Base-by-base conservation (phyloP, 2,113 vertebrate genomes). In the Aphyosemion australe region DNA sequence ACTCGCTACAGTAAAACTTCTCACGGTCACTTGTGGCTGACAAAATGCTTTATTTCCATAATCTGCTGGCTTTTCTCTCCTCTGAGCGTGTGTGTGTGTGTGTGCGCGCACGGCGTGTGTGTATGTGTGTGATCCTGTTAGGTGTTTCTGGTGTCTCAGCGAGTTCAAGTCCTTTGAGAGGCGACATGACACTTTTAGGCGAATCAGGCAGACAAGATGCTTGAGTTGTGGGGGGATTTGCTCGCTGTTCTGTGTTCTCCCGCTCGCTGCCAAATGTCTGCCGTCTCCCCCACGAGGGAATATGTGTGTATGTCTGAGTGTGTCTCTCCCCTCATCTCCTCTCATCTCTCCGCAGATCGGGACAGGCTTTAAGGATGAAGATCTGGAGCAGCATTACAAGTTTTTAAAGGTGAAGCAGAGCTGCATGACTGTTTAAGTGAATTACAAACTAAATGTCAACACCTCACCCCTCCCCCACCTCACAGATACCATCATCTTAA, bases 351-450 rank as follows among this genome's bases (percentile, higher is more conserved):
- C 1, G 43, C 90, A 97, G 96, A 95, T 97, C 3, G 96, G 96
- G 63, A 96, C 95, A 0, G 96, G 96, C 68, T 97, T 97, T 87
- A 94, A 94, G 13, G 95, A 97, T 55, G 95, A 96, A 69, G 92
- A 93, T 79, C 88, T 97, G 76, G 95, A 96, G 62, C 92, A 91
- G 43, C 93, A 95, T 77, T 84, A 94, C 78, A 92, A 87, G 76
- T 92, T 89, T 71, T 89, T 97, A 42, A 94, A 95, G 96, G 96
- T 97, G 84, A 72, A 61, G 60, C 37, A 62, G n/a, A 53, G 16
- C 32, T 0, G 18, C 26, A n/a, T 34, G 57, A 21, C 65, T 54
- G 63, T 53, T 11, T 15, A 19, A 32, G 57, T 48, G 5, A n/a
- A 47, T 42, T 1, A 39, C 51, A 64, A 58, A 62, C 10, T 14